Evolutionary conservation across 2,113 vertebrate species (phyloP), one percentile per base, ranked within the genome.

Genomic region (Notiomystis cincta): DNA sequence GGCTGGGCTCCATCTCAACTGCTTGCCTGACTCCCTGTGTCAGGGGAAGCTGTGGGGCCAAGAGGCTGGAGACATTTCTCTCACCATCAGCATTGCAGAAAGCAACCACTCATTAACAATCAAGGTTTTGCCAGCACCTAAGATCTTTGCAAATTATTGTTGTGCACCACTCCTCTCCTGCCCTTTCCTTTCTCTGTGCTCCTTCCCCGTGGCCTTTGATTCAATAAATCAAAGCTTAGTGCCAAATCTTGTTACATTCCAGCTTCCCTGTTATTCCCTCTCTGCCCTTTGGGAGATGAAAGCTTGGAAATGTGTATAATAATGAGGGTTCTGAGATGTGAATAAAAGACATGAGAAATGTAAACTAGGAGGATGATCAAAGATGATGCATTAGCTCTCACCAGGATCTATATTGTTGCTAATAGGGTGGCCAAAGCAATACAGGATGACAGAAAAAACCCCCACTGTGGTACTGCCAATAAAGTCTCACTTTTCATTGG

Each of bases 181-280:
- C 87, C 84, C 81, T 93, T 90, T 90, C 37, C 40, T 84, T 84
- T 91, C 75, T 81, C 77, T 58, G 33, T 35, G 84, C 35, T 87
- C 50, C 73, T 87, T 95, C 60, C 27, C 30, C 6, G 7, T 47
- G 31, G 87, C 78, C 93, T 95, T 92, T 95, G 91, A 95, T 94
- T 95, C 83, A 92, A 92, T 91, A 93, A 95, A 96, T 97, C 89
- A 95, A 97, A 95, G 87, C 84, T 92, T 87, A 87, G 73, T 89
- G 87, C 83, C 89, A 94, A 84, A 79, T 75, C 80, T 87, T 76
- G 83, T 94, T 95, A 89, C 89, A 87, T 95, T 89, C 83, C 73
- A 89, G 13, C 83, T 95, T 86, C 61, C 81, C 56, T 66, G 48
- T 71, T 94, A 64, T 56, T 92, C 77, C 67, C 23, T 78, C 64